phyloP scores from a whole-genome alignment of 2,113 vertebrate species.

The Mus pahari region DNA sequence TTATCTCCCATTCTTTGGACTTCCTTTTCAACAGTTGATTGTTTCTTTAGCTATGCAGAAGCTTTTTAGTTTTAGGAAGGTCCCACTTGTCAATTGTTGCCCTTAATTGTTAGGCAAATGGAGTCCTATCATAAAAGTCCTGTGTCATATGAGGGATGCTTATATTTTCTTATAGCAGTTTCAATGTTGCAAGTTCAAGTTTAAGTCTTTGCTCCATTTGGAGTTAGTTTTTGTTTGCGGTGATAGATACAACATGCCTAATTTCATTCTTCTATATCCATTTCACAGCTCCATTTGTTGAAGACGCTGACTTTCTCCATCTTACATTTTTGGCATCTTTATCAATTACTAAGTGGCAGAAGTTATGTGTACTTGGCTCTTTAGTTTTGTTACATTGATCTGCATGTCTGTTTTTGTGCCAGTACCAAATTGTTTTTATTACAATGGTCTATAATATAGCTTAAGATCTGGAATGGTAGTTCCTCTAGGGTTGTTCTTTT shows the following conservation, averaged over 20 bases:
- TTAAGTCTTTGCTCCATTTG: background rate
- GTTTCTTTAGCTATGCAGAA: background rate
- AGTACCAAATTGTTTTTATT: background rate
- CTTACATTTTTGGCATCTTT: background rate
- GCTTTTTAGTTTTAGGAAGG: background rate
- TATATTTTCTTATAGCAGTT: background rate
- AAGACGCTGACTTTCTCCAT: background rate
- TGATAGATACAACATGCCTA: background rate
- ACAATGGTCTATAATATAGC: background rate
- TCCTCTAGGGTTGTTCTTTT: background rate
- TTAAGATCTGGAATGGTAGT: background rate
- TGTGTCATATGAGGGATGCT: background rate
- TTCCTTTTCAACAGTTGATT: background rate
- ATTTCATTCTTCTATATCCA: background rate
- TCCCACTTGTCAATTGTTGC: background rate
- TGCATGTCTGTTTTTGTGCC: background rate
- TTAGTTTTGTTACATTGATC: background rate
- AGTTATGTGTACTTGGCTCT: background rate
- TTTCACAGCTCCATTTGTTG: background rate
- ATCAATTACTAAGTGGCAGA: background rate
- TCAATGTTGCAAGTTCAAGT: background rate
- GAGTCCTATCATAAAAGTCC: background rate
- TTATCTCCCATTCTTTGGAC: background rate
- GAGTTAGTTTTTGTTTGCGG: background rate
- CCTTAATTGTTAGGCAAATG: background rate